Evolutionary conservation across 2,113 vertebrate genomes (phyloP), one percentile per base, ranked within the genome.

Genomic region (Tor tambroides): DNA sequence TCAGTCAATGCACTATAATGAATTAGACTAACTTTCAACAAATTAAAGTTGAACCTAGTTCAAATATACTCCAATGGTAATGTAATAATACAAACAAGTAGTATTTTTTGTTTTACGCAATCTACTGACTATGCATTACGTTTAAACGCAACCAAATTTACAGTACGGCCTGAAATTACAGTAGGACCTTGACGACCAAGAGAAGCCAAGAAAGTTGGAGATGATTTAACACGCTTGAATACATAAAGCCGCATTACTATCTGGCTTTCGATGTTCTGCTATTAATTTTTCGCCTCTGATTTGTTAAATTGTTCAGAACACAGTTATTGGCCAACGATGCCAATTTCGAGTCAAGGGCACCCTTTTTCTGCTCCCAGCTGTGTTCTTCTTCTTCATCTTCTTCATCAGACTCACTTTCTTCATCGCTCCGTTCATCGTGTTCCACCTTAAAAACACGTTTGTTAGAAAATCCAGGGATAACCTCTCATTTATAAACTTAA

Each of bases 361-460:
- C 96, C 43, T 93, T 93, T 86, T 94, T 93, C 56, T 92, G 89
- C 63, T 93, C 90, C 92, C 91, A 92, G 88, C 83, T 90, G 69
- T 77, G 84, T 21, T 90, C 2, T 3, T 88, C 80, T 5, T 87
- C 92, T 26, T 88, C 88, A 32, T 93, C 93, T 8, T 89, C 92
- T 14, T 88, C 88, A 51, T 93, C 93, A 10, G 90, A 95, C 10
- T 95, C 96, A 86, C 95, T 97, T 65, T 99, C 98, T 14, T 93
- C 95, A 67, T 99, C 98, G 14, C 98, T 99, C 54, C 98, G 95
- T 81, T 97, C 95, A 56, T 99, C 98, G 46, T 95, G 95, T 46
- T 95, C 95, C 91, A 98, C 95, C 98, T 99, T 65, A 8, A 14
- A 75, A 65, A 80, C 26, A 43, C 6, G 14, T 10, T 35, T 54